Conservation (phyloP, 2,113 vertebrate genomes). For the Gasterosteus nipponicus region DNA sequence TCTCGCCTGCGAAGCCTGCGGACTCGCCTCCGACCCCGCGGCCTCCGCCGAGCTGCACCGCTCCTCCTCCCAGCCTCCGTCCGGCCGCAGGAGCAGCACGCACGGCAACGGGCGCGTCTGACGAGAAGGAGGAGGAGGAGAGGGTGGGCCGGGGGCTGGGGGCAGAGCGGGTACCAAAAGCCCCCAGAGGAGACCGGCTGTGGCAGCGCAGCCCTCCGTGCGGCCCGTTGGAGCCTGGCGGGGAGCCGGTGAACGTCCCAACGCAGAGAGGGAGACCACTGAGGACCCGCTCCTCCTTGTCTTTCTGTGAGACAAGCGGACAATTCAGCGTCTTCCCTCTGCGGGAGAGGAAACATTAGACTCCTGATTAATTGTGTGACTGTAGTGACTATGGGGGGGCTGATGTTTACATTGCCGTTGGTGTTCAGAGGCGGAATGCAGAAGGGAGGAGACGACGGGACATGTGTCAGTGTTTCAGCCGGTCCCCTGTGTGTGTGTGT, state of each 20-base stretch:
- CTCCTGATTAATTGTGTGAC: constrained; percentile 15
- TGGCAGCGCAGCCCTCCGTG: constrained; percentile 48
- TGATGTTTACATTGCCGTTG: background rate
- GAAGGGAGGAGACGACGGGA: background rate
- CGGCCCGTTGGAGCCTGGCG: too few species aligned
- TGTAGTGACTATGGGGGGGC: background rate
- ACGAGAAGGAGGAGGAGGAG: constrained; percentile 31
- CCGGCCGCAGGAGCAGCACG: constrained; percentile 70
- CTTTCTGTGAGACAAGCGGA: constrained; percentile 10
- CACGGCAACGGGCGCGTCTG: constrained; percentile 83
- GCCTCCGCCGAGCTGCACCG: constrained; percentile 75
- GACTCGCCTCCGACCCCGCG: constrained; percentile 79
- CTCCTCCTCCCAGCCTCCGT: constrained; percentile 65
- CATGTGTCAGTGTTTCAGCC: background rate
- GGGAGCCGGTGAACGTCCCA: background rate
- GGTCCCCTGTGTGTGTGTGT: background rate
- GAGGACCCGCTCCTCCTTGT: background rate
- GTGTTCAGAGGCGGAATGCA: background rate
- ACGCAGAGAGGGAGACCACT: too few species aligned
- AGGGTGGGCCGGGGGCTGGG: too few species aligned
- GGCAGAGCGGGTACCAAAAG: background rate
- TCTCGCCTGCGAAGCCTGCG: constrained; percentile 90
- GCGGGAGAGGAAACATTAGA: background rate
- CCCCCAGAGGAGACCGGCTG: background rate
- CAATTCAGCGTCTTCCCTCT: background rate